These are phyloP conservation scores for Sarcophaga variegata DNA, from an alignment of 2,888 invertebrate genomes.

Conservation along the genomic window DNA sequence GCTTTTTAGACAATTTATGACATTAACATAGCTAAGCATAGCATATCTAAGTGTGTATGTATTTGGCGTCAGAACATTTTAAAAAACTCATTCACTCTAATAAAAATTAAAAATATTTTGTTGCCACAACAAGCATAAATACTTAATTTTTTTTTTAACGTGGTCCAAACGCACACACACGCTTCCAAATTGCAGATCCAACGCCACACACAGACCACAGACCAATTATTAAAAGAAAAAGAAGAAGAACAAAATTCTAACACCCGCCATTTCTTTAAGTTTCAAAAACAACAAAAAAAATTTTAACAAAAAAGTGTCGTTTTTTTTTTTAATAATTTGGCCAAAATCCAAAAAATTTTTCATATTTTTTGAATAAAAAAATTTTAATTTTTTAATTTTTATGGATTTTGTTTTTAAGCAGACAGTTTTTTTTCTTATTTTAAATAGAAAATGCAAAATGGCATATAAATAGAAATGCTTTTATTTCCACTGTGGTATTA, in stretches of 20 bases:
- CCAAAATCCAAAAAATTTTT: constrained; percentile 56
- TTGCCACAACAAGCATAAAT: constrained; percentile 38
- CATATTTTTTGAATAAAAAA: constrained; percentile 26
- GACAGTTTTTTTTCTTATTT: too few species aligned
- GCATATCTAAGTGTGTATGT: not conserved
- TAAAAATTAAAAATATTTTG: constrained; percentile 20
- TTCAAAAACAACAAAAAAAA: constrained; percentile 14
- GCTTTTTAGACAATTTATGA: constrained; percentile 54
- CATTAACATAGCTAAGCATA: not conserved
- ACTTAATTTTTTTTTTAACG: constrained; percentile 8
- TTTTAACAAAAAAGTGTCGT: constrained; percentile 43
- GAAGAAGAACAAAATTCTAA: constrained; percentile 30
- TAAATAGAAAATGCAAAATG: constrained; percentile 45
- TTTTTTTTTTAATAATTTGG: constrained; percentile 56
- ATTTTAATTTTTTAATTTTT: constrained; percentile 30
- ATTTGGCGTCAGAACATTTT: constrained; percentile 63
- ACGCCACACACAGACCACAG: constrained; percentile 2
- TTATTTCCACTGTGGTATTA: constrained; percentile 13
- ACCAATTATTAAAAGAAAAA: not conserved
- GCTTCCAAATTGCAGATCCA: constrained; percentile 44
- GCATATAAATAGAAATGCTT: constrained; percentile 8
- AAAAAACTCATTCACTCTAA: constrained; percentile 29
- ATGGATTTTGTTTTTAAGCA: constrained; percentile 58
- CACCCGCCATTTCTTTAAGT: constrained; percentile 56
- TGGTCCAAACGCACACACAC: constrained; percentile 19